Evolutionary conservation across 1,140 invertebrate species (phyloP), one percentile per base, ranked within the genome.

Genomic region (Trichonephila clavipes): DNA sequence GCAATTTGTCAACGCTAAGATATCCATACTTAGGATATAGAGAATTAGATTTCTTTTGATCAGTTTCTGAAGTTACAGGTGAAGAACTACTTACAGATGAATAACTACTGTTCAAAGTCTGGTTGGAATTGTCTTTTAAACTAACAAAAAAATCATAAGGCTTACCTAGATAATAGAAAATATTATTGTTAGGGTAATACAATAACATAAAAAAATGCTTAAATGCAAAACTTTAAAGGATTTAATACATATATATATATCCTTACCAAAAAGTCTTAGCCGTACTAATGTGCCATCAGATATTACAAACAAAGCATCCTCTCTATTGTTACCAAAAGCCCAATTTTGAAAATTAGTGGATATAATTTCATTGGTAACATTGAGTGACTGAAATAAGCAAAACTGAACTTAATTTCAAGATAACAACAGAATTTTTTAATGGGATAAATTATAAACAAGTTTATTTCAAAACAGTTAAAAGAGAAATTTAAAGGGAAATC

Each of bases 101-200:
- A 85, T 44, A 44, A 28, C 85, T 93, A 64, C 59, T 92, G 40
- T 62, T 85, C 0, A 85, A 40, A 51, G 81, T 85, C 40, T 92
- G 69, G n/a, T 82, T 77, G 16, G 51, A 51, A 18, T 44, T 92
- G 51, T 85, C 77, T 72, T 34, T 40, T n/a, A 92, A 59, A 62
- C 91, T 92, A n/a, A 92, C 44, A 61, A 92, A 92, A 87, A 92
- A 92, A 19, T 72, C 24, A 34, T 59, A 34, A 7, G 69, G 61
- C n/a, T 87, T 16, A 59, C 91, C 91, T 92, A 64, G 16, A 92
- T 21, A 10, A 51, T 1, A 51, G 7, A 51, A 51, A 12, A 51
- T 12, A 7, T 10, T 51, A 1, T 51, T 51, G 10, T 7, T 12
- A 51, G 51, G 10, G 51, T 51, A 51, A 51, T 64, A 18, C 62